Conservation (phyloP, 2,888 invertebrate species). For the Bursaphelenchus okinawaensis region DNA sequence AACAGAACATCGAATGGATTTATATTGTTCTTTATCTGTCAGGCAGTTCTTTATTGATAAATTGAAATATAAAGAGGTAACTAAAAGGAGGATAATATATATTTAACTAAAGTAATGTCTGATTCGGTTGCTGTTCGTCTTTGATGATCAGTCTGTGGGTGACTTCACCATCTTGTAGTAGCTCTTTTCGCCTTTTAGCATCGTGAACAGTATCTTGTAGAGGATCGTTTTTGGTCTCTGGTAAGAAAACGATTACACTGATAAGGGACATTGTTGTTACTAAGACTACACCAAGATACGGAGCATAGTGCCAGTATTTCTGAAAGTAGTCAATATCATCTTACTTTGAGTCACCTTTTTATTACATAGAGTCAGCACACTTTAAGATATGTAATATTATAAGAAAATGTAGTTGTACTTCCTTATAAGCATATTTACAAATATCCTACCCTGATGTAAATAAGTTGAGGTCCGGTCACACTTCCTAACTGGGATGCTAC, state of each 20-base stretch:
- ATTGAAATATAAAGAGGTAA: no score
- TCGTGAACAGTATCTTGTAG: slow-evolving; percentile 25
- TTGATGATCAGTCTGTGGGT: background rate
- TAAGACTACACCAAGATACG: slow-evolving; percentile 17
- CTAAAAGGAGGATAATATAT: no score
- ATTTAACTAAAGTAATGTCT: no score
- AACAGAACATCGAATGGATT: no score
- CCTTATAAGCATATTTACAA: background rate
- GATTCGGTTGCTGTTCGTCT: background rate
- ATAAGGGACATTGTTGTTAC: slow-evolving; percentile 2
- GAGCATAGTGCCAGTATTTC: slow-evolving; percentile 27
- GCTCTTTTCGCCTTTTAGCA: slow-evolving; percentile 11
- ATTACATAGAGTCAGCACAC: no score
- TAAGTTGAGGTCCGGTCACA: slow-evolving; percentile 24
- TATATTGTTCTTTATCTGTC: no score
- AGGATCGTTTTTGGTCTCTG: slow-evolving; percentile 20
- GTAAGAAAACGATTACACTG: slow-evolving; percentile 13
- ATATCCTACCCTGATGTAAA: slow-evolving; percentile 16
- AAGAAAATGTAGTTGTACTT: no score
- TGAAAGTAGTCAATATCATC: background rate
- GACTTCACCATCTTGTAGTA: background rate
- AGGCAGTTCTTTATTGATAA: no score
- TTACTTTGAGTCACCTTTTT: background rate
- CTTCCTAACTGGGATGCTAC: slow-evolving; percentile 23
- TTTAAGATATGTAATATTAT: no score